These are phyloP conservation scores for Coturnix japonica DNA, from an alignment of 2,113 vertebrate species.

Conservation along the genomic window DNA sequence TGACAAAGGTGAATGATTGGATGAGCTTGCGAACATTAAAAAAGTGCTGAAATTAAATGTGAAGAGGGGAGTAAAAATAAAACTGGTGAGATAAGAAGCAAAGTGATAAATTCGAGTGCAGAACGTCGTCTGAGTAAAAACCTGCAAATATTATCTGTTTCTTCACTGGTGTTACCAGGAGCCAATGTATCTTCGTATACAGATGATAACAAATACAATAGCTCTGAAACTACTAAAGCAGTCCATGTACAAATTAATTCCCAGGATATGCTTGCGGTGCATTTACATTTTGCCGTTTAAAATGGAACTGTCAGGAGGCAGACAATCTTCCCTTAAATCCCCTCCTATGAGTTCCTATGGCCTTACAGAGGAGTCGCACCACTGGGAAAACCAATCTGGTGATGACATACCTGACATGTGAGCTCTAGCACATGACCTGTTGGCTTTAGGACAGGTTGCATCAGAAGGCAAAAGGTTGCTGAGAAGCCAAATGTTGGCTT, in stretches of 20 bases:
- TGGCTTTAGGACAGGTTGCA: neutral
- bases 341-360: neutral
- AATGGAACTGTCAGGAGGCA: neutral
- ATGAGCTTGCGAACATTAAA: slow-evolving; percentile 1
- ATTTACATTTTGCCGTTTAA: neutral
- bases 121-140: slow-evolving; percentile 2
- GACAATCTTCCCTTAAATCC: neutral
- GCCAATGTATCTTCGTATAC: neutral
- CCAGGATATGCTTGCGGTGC: neutral
- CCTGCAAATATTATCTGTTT: slow-evolving; percentile 26
- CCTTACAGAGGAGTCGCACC: neutral
- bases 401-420: neutral
- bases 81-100: neutral
- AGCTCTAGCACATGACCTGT: neutral
- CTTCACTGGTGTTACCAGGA: slow-evolving; percentile 24
- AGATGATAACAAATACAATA: slow-evolving; percentile 9
- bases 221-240: slow-evolving; percentile 15
- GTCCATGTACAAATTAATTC: slow-evolving; percentile 30
- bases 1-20: slow-evolving; percentile 1
- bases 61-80: slow-evolving; percentile 30
- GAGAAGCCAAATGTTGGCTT: neutral
- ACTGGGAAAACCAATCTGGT: neutral
- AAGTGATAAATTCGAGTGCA: neutral
- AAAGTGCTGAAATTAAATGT: neutral
- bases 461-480: neutral